A percentile compares a stretch with the other conserved stretches of the same genome.
These are phyloP conservation scores for Caradrina clavipalpis DNA, from an alignment of 2,888 invertebrate species.

Conservation along the genomic window DNA sequence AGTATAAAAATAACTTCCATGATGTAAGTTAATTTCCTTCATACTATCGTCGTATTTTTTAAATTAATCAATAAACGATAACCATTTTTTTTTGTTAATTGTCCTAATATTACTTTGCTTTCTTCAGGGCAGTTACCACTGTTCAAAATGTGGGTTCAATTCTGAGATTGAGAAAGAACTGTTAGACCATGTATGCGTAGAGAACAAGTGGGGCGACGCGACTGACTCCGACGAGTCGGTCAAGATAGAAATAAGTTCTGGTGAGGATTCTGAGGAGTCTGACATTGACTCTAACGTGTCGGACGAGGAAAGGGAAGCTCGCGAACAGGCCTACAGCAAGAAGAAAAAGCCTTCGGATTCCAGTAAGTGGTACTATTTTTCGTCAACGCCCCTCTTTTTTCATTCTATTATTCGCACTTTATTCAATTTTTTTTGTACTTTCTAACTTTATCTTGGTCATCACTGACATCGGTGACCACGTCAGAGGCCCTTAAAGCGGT, in stretches of 20 bases:
- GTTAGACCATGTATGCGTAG: constrained; percentile 59
- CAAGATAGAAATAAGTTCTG: constrained; percentile 62
- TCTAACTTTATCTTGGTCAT: too few species aligned
- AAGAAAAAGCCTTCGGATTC: constrained; percentile 44
- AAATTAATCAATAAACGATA: too few species aligned
- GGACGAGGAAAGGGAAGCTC: constrained; percentile 67
- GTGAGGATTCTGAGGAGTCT: constrained; percentile 63
- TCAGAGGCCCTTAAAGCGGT: too few species aligned
- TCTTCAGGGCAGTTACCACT: constrained; percentile 42
- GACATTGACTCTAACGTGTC: constrained; percentile 75
- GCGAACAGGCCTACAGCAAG: constrained; percentile 25
- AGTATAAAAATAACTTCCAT: constrained; percentile 64
- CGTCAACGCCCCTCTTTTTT: not conserved
- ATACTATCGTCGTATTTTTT: not conserved
- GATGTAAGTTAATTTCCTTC: constrained; percentile 67
- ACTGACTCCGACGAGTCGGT: constrained; percentile 75
- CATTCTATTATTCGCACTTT: too few species aligned
- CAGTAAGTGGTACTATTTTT: constrained; percentile 29
- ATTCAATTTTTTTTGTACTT: too few species aligned
- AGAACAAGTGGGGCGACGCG: constrained; percentile 29
- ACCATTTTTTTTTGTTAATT: too few species aligned
- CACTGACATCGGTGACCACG: too few species aligned
- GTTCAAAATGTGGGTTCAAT: constrained; percentile 55
- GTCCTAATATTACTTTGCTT: constrained; percentile 6
- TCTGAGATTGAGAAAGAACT: constrained; percentile 55